Conservation (phyloP, 2,888 invertebrate genomes). For the Hemithea aestivaria region DNA sequence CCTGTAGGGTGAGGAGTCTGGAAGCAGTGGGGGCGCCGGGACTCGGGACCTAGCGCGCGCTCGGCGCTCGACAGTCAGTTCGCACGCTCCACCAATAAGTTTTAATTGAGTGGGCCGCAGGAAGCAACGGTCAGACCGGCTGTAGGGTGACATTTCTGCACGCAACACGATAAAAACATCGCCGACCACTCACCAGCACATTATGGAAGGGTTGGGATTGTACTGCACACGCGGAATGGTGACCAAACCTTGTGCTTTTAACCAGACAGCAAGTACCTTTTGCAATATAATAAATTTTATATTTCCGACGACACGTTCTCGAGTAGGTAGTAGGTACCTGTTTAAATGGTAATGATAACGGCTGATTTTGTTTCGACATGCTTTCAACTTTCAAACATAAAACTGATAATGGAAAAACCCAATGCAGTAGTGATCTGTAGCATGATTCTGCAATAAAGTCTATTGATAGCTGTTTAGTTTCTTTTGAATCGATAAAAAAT, state of each 20-base stretch:
- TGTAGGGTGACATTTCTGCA: conserved; percentile 56
- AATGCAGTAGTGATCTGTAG: conserved; percentile 8
- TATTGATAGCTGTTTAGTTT: conserved; percentile 18
- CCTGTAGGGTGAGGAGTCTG: conserved; percentile 52
- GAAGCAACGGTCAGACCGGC: conserved; percentile 57
- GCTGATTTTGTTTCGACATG: too few species aligned
- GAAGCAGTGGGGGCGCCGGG: conserved; percentile 25
- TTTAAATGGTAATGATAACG: too few species aligned
- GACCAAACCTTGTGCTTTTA: too few species aligned
- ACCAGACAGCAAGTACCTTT: too few species aligned
- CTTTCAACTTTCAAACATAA: too few species aligned
- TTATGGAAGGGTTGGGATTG: conserved; percentile 1
- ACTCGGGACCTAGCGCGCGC: conserved; percentile 12
- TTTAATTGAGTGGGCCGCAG: conserved; percentile 72
- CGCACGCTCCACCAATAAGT: conserved; percentile 74
- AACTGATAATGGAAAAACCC: conserved; percentile 6
- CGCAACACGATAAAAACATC: conserved; percentile 11
- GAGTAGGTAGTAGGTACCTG: too few species aligned
- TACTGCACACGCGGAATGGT: too few species aligned
- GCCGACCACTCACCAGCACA: not conserved
- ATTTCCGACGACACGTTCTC: too few species aligned
- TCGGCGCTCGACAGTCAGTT: conserved; percentile 43
- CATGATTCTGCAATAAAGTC: conserved; percentile 17
- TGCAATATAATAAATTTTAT: too few species aligned
- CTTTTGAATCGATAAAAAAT: conserved; percentile 14